phyloP scores from a whole-genome alignment of 35 echinoderm and acorn worm species.

The Anneissia japonica region DNA sequence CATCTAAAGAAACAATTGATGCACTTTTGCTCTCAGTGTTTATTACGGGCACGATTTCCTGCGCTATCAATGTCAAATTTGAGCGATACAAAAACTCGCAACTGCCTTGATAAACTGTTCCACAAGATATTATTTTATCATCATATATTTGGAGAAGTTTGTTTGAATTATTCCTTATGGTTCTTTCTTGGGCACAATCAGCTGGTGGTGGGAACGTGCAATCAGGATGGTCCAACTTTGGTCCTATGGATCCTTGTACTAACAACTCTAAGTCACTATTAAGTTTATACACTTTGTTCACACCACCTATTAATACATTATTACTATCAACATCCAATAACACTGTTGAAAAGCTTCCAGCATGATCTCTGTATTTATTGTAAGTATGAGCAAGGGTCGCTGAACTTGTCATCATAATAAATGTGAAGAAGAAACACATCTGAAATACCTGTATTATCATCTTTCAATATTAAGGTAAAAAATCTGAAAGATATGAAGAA shows the following conservation, averaged over 20 bases:
- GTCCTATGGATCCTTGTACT: neutral
- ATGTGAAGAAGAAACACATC: too few species aligned
- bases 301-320: neutral
- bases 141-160: neutral
- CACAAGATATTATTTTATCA: neutral
- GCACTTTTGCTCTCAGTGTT: neutral
- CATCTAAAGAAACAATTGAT: neutral
- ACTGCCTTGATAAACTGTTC: neutral
- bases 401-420: too few species aligned
- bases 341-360: neutral
- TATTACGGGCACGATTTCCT: neutral
- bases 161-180: neutral
- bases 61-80: neutral
- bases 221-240: neutral
- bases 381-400: neutral
- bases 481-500: too few species aligned
- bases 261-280: neutral
- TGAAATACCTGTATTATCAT: too few species aligned
- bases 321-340: neutral
- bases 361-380: neutral
- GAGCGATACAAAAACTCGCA: neutral
- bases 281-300: neutral
- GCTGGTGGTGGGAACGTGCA: neutral
- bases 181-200: neutral
- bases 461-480: too few species aligned